Conservation (phyloP, 1,140 invertebrate species). For the Anagrus nilaparvatae region DNA sequence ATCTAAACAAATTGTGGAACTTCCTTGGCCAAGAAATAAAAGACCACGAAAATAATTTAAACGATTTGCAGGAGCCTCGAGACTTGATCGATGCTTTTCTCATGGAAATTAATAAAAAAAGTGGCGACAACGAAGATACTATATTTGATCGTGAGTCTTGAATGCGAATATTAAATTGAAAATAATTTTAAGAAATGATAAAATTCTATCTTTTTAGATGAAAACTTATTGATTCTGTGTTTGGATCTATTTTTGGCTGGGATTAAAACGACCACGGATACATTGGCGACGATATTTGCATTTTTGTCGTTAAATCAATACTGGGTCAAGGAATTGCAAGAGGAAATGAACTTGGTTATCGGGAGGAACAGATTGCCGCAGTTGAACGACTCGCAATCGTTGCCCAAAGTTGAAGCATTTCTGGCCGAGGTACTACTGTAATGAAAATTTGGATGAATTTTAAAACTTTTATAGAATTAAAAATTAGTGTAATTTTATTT, state of each 20-base stretch:
- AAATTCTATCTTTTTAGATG: constrained; percentile 34
- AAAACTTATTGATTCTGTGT: constrained; percentile 55
- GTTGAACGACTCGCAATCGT: constrained; percentile 43
- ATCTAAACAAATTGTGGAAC: constrained; percentile 34
- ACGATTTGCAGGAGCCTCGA: constrained; percentile 41
- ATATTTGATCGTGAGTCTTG: constrained; percentile 30
- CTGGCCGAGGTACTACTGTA: constrained; percentile 38
- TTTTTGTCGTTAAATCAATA: constrained; percentile 54
- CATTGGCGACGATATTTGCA: constrained; percentile 50
- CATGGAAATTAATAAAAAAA: constrained; percentile 38
- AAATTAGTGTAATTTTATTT: constrained; percentile 34
- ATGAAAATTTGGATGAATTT: neutral
- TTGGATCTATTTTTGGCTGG: constrained; percentile 62
- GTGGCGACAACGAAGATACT: constrained; percentile 1
- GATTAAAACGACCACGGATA: constrained; percentile 58
- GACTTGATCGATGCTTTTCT: constrained; percentile 65
- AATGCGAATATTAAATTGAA: neutral
- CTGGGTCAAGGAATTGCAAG: constrained; percentile 52
- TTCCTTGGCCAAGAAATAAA: constrained; percentile 39
- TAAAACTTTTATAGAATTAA: constrained; percentile 4
- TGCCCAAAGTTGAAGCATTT: constrained; percentile 35
- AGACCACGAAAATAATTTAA: constrained; percentile 46
- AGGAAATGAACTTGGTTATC: constrained; percentile 58
- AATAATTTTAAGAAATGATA: constrained; percentile 1
- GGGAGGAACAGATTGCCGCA: constrained; percentile 45